phyloP scores from a whole-genome alignment of 2,797 vertebrate species.

The Apogon talboti region DNA sequence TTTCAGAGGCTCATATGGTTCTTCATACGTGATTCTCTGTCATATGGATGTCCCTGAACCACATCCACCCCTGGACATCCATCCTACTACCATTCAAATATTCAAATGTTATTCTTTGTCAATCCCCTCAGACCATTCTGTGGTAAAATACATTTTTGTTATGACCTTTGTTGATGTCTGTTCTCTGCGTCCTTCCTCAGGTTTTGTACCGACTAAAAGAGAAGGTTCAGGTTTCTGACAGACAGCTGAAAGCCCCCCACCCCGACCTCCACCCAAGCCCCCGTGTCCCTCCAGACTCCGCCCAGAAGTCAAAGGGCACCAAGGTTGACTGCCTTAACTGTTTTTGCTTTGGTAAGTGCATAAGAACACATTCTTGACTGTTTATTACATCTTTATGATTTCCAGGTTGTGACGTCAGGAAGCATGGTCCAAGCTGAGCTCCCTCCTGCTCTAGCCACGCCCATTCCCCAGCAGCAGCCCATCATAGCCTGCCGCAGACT shows the following conservation, averaged over 20 bases:
- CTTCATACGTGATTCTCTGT: too few relatives aligned
- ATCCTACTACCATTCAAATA: too few relatives aligned
- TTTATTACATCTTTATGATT: not conserved
- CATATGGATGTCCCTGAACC: too few relatives aligned
- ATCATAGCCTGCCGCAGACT: slow-evolving; percentile 55
- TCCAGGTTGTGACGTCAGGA: slow-evolving; percentile 78
- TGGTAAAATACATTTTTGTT: too few relatives aligned
- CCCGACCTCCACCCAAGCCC: slow-evolving; percentile 87
- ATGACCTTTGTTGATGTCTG: not conserved
- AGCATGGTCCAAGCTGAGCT: slow-evolving; percentile 93
- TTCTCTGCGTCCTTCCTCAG: slow-evolving; percentile 67
- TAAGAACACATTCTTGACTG: too few relatives aligned
- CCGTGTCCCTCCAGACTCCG: slow-evolving; percentile 75
- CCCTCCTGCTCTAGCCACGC: slow-evolving; percentile 79
- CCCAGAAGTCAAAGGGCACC: slow-evolving; percentile 74
- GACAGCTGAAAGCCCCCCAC: slow-evolving; percentile 87
- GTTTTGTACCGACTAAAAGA: slow-evolving; percentile 94
- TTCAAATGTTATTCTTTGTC: too few relatives aligned
- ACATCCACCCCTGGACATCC: too few relatives aligned
- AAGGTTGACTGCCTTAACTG: slow-evolving; percentile 30
- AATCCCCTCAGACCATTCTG: too few relatives aligned
- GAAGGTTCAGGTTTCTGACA: slow-evolving; percentile 88
- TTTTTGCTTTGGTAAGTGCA: not conserved
- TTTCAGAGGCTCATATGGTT: too few relatives aligned
- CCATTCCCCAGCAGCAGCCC: slow-evolving; percentile 66